A percentile compares a stretch with the other conserved stretches of the same genome.
Conservation (phyloP, 2,888 invertebrate genomes). For the Venustoraphidia nigricollis region DNA sequence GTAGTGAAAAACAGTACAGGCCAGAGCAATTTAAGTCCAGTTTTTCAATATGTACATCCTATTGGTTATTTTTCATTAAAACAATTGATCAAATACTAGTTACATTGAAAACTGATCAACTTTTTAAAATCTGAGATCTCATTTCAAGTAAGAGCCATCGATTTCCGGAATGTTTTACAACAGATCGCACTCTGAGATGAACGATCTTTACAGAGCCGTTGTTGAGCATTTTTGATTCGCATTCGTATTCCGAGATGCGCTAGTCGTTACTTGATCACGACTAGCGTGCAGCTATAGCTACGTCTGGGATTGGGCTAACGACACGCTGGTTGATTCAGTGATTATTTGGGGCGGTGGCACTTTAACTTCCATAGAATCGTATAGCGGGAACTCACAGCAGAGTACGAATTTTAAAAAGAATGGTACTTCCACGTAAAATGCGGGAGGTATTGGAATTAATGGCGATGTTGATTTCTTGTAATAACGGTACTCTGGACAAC, state of each 20-base stretch:
- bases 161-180: no score
- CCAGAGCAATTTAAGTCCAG: no score
- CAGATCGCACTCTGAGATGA: background rate
- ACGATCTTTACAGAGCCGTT: conserved; percentile 13
- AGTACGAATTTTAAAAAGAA: conserved; percentile 64
- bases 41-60: no score
- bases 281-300: conserved; percentile 46
- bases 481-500: conserved; percentile 70
- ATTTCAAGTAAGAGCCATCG: no score
- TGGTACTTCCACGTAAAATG: conserved; percentile 77
- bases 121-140: no score
- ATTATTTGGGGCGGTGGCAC: conserved; percentile 40
- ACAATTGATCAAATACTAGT: no score
- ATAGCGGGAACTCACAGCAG: conserved; percentile 82
- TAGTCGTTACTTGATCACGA: conserved; percentile 9
- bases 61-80: no score
- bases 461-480: conserved; percentile 84
- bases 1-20: no score
- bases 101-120: no score
- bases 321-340: conserved; percentile 55
- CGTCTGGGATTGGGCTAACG: conserved; percentile 53
- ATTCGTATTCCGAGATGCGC: conserved; percentile 4
- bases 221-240: conserved; percentile 14
- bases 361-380: conserved; percentile 58
- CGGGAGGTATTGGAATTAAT: conserved; percentile 74